Evolutionary conservation across 2,888 invertebrate species (phyloP), one percentile per base, ranked within the genome.

Genomic region (Ectemnius continuus): DNA sequence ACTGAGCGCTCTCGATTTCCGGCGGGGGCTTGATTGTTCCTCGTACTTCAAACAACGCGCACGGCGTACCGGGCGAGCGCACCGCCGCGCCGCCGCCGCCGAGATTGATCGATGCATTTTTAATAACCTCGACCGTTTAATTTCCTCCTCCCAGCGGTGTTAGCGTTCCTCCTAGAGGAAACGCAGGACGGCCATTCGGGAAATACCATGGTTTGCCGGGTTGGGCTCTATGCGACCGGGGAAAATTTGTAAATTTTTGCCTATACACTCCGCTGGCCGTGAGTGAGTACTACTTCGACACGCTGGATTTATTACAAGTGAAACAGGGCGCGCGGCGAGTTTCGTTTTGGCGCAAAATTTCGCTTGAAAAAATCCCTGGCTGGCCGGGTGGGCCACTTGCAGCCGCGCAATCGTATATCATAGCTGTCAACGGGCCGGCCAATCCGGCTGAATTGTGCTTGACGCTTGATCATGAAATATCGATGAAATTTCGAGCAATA

Each of bases 41-140:
- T 23, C 45, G 45, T 52, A 48, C 61, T 58, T 59, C 61, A 58
- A 62, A 62, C 67, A 45, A 52, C 16, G 46, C 23, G 59, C 36
- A 28, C 45, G 28, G 28, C 67, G 28, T 36, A 52, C 61, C 26
- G 56, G 36, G 14, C 52, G 52, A 5, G 16, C 16, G 14, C 6
- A 52, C 52, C 16, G 52, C n/a, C n/a, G n/a, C n/a, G n/a, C n/a
- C n/a, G n/a, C n/a, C n/a, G n/a, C n/a, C n/a, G n/a, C 1, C 59
- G 66, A 52, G 62, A 63, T 72, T 72, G 72, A 67, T 59, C 67
- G 67, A 72, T 63, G 63, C 59, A 62, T 72, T 72, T 72, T 72
- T 67, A 67, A 72, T 72, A 67, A 47, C 62, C 62, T 26, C 52
- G 52, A 36, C 47, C 67, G 67, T 72, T 72, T 72, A 72, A 72